Evolutionary conservation across 2,888 invertebrate species (phyloP).

Genomic region (Sinhomidia bicolor): DNA sequence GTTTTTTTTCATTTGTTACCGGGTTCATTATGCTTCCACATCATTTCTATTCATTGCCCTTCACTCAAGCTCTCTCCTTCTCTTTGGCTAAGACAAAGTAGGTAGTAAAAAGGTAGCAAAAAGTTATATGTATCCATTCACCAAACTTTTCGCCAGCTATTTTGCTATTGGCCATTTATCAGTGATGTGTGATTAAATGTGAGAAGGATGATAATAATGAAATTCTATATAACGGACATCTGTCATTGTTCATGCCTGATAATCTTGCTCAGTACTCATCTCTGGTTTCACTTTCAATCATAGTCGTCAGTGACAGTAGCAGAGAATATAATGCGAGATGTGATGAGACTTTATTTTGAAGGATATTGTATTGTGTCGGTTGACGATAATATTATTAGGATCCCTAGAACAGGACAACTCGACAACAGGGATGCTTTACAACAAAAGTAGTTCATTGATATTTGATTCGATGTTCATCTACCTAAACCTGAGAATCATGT

Average conservation of each 20-base stretch:
- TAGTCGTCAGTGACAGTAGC: no score
- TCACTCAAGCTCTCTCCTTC: conserved; percentile 19
- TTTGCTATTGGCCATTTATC: conserved; percentile 22
- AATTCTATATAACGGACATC: background rate
- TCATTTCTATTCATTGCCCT: conserved; percentile 48
- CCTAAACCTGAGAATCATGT: background rate
- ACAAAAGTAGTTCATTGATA: background rate
- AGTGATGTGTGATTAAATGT: conserved; percentile 14
- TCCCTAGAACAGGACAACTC: background rate
- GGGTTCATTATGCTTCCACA: conserved; percentile 40
- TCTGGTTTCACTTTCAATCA: background rate
- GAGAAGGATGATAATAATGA: background rate
- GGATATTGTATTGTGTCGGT: background rate
- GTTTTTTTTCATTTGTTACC: conserved; percentile 45
- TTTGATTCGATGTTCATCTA: background rate
- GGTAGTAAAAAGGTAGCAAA: background rate
- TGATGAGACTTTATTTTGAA: background rate
- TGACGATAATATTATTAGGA: background rate
- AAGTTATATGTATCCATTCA: background rate
- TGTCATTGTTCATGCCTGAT: background rate
- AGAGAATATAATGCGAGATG: no score
- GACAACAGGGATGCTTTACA: background rate
- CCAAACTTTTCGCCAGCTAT: conserved; percentile 3
- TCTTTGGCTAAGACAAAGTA: background rate
- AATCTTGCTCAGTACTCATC: background rate